Evolutionary conservation across 2,888 invertebrate genomes (phyloP), one percentile per base, ranked within the genome.

Genomic region (Venusia cambrica): DNA sequence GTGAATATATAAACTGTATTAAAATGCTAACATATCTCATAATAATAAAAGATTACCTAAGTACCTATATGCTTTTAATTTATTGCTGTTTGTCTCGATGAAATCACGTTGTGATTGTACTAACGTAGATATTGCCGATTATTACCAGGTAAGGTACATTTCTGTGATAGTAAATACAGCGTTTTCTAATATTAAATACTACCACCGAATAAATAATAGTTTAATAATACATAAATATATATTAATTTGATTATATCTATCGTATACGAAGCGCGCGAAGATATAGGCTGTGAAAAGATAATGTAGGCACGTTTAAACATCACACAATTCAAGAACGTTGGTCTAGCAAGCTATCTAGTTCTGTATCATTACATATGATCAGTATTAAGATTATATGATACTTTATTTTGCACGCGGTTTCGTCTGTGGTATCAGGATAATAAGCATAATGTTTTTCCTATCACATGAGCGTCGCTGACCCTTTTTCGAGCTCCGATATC

Each of bases 201-300:
- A 39, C n/a, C n/a, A n/a, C n/a, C n/a, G n/a, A n/a, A n/a, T n/a
- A n/a, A n/a, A n/a, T n/a, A n/a, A n/a, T n/a, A n/a, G n/a, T n/a
- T n/a, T n/a, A n/a, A n/a, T n/a, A n/a, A n/a, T n/a, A n/a, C 31
- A 16, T 28, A 36, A 15, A 29, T 26, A 27, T 30, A 28, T 43
- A 34, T 37, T 35, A 8, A 29, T n/a, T n/a, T n/a, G 17, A 39
- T 31, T 45, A 44, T 9, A 34, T 30, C 47, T 50, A 47, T 49
- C 50, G 47, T 50, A 47, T 50, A 50, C 50, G 41, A 47, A 47
- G 29, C 45, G 39, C 41, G 43, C 34, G 35, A 37, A 32, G 16
- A 26, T n/a, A n/a, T 41, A 24, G 7, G 34, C 26, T 39, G 26
- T 24, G 4, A 19, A 6, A 11, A 3, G 19, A 5, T 21, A 5